Percentiles rank a stretch among this genome's conserved stretches.
phyloP scores from a whole-genome alignment of 2,113 vertebrate genomes.

The Sinocyclocheilus grahami region DNA sequence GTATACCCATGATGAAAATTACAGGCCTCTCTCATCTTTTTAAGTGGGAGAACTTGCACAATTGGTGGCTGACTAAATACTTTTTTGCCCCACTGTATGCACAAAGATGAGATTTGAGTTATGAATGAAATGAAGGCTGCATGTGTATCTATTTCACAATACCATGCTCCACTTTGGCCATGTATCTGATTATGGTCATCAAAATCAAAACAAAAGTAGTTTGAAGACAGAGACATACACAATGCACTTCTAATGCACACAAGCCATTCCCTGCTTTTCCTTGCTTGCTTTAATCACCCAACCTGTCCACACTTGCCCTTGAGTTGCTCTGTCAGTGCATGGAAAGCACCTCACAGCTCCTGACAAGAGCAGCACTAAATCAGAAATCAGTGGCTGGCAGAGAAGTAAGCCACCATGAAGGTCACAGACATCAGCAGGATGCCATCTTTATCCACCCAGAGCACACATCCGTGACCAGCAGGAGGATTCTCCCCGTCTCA shows the following conservation, averaged over 20 bases:
- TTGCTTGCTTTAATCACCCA: slow-evolving; percentile 26
- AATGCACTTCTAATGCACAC: slow-evolving; percentile 18
- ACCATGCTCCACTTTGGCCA: background rate
- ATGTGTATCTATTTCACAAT: background rate
- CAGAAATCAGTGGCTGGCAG: slow-evolving; percentile 99
- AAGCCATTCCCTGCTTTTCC: slow-evolving; percentile 37
- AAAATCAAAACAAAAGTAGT: background rate
- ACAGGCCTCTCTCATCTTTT: no score
- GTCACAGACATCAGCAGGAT: slow-evolving; percentile 97
- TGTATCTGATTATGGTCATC: background rate
- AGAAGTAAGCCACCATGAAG: slow-evolving; percentile 99
- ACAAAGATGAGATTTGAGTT: background rate
- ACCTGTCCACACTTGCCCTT: slow-evolving; percentile 86
- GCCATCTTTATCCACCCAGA: slow-evolving; percentile 98
- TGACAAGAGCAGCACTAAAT: slow-evolving; percentile 99
- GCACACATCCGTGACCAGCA: slow-evolving; percentile 69
- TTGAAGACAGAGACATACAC: background rate
- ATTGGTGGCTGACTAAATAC: no score
- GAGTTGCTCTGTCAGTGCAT: slow-evolving; percentile 99
- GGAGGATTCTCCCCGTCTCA: slow-evolving; percentile 49
- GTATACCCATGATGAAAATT: no score
- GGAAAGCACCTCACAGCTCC: slow-evolving; percentile 99
- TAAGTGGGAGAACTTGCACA: no score
- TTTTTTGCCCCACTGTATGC: no score
- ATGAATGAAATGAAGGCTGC: background rate